Evolutionary conservation across 2,797 vertebrate genomes (phyloP).

Genomic region (Spizella passerina): DNA sequence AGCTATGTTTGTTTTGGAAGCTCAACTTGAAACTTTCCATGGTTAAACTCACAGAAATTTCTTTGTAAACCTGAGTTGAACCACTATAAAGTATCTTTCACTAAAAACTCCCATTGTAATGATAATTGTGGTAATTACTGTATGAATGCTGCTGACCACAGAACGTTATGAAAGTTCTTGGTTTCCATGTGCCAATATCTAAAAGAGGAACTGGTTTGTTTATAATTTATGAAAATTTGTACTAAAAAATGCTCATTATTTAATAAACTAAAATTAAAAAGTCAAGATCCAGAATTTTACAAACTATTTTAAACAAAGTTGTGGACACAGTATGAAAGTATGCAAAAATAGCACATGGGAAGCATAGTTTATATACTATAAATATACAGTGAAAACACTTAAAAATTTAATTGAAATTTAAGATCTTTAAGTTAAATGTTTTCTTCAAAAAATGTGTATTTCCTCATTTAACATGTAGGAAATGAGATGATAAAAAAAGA

Average conservation of each 20-base stretch:
- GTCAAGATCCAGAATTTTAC: not conserved
- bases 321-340: not conserved
- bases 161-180: slow-evolving; percentile 60
- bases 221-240: slow-evolving; percentile 22
- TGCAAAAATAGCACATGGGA: not conserved
- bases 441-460: not conserved
- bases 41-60: not conserved
- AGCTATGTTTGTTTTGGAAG: not conserved
- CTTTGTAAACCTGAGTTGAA: not conserved
- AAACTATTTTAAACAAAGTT: not conserved
- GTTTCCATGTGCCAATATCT: slow-evolving; percentile 39
- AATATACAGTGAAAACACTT: not conserved
- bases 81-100: not conserved
- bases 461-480: not conserved
- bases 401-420: not conserved
- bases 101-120: not conserved
- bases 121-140: not conserved
- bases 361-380: not conserved
- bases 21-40: not conserved
- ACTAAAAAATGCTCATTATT: not conserved
- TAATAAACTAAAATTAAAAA: slow-evolving; percentile 1
- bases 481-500: not conserved
- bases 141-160: slow-evolving; percentile 20
- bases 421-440: not conserved
- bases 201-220: slow-evolving; percentile 58